Percentiles rank a stretch among this genome's conserved stretches.
Conservation (phyloP, 2,797 vertebrate genomes). For the Micrastur ruficollis region DNA sequence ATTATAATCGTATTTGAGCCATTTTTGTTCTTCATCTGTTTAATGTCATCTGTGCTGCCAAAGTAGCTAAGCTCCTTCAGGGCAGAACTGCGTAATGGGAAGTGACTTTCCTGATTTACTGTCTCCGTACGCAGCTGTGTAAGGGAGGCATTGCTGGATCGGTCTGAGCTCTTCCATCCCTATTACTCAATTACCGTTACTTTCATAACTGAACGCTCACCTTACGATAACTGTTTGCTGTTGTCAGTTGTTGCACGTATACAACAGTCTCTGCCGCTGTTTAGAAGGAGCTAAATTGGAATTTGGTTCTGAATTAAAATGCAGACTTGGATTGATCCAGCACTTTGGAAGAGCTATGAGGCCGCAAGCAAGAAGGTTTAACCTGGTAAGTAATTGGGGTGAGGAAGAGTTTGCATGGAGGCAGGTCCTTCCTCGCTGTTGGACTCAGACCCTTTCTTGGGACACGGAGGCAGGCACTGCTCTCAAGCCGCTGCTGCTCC, state of each 20-base stretch:
- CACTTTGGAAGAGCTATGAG: not conserved
- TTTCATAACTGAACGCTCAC: not conserved
- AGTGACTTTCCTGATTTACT: conserved; percentile 25
- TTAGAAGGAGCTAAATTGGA: not conserved
- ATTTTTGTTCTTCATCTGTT: conserved; percentile 62
- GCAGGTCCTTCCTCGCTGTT: not conserved
- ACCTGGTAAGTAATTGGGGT: not conserved
- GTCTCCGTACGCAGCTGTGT: not conserved
- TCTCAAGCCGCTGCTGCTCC: not conserved
- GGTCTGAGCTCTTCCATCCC: not conserved
- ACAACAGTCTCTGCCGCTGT: not conserved
- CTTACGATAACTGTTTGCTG: not conserved
- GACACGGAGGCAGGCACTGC: not conserved
- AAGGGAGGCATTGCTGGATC: not conserved
- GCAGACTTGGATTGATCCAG: not conserved
- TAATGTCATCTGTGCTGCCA: conserved; percentile 56
- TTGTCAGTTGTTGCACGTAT: not conserved
- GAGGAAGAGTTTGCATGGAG: not conserved
- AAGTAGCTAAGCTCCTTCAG: conserved; percentile 50
- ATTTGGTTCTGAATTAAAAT: not conserved
- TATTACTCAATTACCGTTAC: not conserved
- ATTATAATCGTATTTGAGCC: conserved; percentile 36
- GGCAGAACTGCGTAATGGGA: conserved; percentile 21
- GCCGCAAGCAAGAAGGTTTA: not conserved
- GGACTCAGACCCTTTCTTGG: not conserved